Base-by-base conservation (phyloP, 2,797 vertebrate species). In the Danio jaintianensis region DNA sequence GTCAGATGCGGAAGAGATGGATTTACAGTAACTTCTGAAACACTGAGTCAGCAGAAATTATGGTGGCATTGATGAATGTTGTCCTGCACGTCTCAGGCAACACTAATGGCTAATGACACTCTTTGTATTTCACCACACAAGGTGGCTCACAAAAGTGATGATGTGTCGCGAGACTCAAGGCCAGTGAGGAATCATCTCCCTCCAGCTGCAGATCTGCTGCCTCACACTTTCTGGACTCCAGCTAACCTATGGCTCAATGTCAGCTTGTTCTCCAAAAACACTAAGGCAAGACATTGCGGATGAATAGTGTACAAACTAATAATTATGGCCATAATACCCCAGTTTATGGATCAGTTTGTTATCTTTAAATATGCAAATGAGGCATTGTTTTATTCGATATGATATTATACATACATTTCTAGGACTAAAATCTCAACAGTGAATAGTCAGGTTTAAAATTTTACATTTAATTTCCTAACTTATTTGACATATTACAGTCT, bases 41-140 rank as follows among this genome's bases (percentile, higher is more conserved):
- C 87, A 92, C 92, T 90, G 87, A 64, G 88, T 55, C 75, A 88
- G 90, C 92, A 91, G 89, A 92, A 91, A 82, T 74, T 68, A 61
- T 10, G 1, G 11, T 89, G 91, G 92, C 91, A 78, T 90, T 93
- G 93, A 92, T 92, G 88, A 92, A 93, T 93, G 91, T 85, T 90
- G 91, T 92, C 89, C 92, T 90, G 89, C 45, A 87, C 89, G 87
- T 89, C 89, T 90, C 90, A 82, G 89, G 88, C 92, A 92, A 91
- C 90, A 90, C 84, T 88, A 29, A 29, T 29, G 89, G 89, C 89
- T 86, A 89, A 90, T 91, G 91, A 91, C 87, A 84, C 86, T 78
- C 86, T 63, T 69, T 83, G 81, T 76, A 86, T 86, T 87, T 81
- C 48, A 74, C 87, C 87, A 85, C 85, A 89, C 90, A 93, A 93